phyloP scores from a whole-genome alignment of 2,113 vertebrate species.

The Epinephelus cyanopodus region DNA sequence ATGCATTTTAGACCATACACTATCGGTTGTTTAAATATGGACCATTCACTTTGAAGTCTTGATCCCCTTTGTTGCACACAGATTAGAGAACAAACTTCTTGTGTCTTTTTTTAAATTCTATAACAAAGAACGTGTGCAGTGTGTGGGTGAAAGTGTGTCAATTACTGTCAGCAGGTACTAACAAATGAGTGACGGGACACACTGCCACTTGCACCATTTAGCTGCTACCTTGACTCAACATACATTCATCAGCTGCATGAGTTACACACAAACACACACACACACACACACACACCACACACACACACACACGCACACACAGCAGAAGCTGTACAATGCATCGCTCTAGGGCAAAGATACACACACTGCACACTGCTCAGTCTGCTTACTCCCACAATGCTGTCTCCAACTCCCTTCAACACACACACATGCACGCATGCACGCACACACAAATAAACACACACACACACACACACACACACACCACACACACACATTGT shows the following conservation, averaged over 20 bases:
- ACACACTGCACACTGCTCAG: constrained; percentile 17
- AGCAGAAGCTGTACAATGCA: constrained; percentile 16
- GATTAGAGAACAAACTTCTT: too few species aligned
- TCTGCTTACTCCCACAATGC: constrained; percentile 16
- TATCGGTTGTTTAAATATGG: too few species aligned
- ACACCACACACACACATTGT: not conserved
- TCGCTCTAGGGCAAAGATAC: constrained; percentile 19
- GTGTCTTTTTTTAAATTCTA: not conserved
- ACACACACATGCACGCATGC: too few species aligned
- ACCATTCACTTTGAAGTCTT: not conserved
- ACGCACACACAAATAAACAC: too few species aligned
- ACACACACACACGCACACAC: not conserved
- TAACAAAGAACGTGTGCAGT: not conserved
- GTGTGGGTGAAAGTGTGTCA: constrained; percentile 18
- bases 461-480: not conserved
- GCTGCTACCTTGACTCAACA: constrained; percentile 47
- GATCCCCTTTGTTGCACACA: too few species aligned
- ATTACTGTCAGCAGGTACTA: constrained; percentile 31
- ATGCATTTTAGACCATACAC: too few species aligned
- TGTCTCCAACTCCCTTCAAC: too few species aligned
- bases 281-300: constrained; percentile 1
- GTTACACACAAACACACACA: constrained; percentile 10
- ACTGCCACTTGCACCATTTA: constrained; percentile 44
- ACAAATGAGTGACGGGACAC: constrained; percentile 44
- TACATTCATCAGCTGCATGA: constrained; percentile 44